Base-by-base conservation (phyloP, 1,140 invertebrate species). In the Drosophila bifasciata region DNA sequence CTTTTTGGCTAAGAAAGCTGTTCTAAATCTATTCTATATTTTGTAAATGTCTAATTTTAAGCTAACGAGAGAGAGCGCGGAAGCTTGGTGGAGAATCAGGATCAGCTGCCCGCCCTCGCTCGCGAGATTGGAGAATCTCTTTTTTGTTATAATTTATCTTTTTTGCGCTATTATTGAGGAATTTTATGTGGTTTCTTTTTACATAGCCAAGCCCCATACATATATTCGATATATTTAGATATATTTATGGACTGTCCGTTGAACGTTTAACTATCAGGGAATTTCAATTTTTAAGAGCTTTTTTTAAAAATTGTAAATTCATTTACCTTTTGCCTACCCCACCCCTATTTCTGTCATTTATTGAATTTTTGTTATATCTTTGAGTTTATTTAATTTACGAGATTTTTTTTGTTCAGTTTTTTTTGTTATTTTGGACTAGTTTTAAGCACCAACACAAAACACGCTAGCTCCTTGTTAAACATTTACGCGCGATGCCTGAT, bases 291-390 rank as follows among this genome's bases (percentile, higher is more conserved):
- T 88, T 88, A 88, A 69, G 60, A 77, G 41, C 6, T 52, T 51
- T 55, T 77, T 86, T 88, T 88, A 88, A 83, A 88, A 88, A 78
- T 88, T 88, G 83, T 72, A 64, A 83, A 88, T 86, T 86, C 85
- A 51, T 64, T 60, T 76, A 76, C 52, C 52, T 57, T 36, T 36
- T 36, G 32, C 32, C 49, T 55, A n/a, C 15, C 46, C 48, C 21
- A 58, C 52, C 19, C 15, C 50, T 25, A 49, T 76, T 76, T 79
- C 59, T 83, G 79, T 86, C 56, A 64, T 40, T 50, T 16, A 49
- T 66, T 67, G 74, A 81, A 75, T 88, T 36, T 36, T 36, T 81
- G 74, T 81, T 88, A 67, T 59, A 50, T 15, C 61, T 68, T 68
- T 86, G 28, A 50, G 58, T 83, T 73, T 68, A 43, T 58, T 64